Evolutionary conservation across 2,113 vertebrate genomes (phyloP).

Genomic region (Rhynchomys soricoides): DNA sequence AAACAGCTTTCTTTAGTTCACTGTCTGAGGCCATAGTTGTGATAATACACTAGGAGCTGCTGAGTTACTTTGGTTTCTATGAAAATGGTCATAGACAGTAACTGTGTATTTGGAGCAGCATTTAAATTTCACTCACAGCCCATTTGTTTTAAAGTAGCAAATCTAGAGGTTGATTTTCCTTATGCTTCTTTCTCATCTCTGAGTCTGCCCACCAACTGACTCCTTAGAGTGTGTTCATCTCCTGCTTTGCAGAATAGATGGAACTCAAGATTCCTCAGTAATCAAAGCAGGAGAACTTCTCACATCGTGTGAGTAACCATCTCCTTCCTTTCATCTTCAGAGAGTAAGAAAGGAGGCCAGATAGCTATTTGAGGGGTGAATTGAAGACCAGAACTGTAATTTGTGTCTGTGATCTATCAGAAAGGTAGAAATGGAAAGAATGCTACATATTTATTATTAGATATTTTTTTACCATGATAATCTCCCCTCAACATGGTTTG

Average conservation of each 20-base stretch:
- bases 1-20: background rate
- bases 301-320: conserved; percentile 84
- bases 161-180: conserved; percentile 14
- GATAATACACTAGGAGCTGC: background rate
- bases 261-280: conserved; percentile 82
- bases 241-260: conserved; percentile 76
- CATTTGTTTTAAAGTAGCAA: conserved; percentile 63
- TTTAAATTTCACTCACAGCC: conserved; percentile 65
- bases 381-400: conserved; percentile 79
- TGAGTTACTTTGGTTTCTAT: conserved; percentile 21
- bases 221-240: conserved; percentile 43
- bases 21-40: background rate
- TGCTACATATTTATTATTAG: conserved; percentile 81
- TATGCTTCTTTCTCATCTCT: conserved; percentile 30
- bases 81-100: conserved; percentile 37
- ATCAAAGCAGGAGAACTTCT: conserved; percentile 82
- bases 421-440: conserved; percentile 79
- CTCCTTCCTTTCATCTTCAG: conserved; percentile 82
- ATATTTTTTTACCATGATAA: conserved; percentile 76
- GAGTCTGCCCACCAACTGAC: conserved; percentile 34
- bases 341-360: conserved; percentile 79
- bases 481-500: conserved; percentile 80
- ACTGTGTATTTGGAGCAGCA: conserved; percentile 52
- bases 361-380: conserved; percentile 79
- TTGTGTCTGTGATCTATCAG: conserved; percentile 84